Evolutionary conservation across 2,797 vertebrate genomes (phyloP), one percentile per base, ranked within the genome.

Genomic region (Pristis pectinata): DNA sequence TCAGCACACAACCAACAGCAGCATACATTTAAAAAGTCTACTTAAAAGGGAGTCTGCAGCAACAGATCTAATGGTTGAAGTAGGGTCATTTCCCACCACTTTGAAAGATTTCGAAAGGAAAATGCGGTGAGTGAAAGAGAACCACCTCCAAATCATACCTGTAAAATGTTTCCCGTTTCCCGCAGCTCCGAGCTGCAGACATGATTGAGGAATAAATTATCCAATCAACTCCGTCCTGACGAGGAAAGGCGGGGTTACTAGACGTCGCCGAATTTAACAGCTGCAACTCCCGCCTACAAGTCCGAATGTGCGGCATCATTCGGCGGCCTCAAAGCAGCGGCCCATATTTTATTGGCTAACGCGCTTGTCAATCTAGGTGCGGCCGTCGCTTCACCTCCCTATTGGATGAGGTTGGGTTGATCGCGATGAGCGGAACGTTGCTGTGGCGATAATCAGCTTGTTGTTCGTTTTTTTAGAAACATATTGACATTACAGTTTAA

Each of bases 401-500:
- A 67, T 93, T 93, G 91, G 91, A 53, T 87, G 61, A 64, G 61
- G 7, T 64, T 64, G 15, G 77, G 77, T 11, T 5, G 15, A 27
- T 27, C 19, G 59, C 61, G 19, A 10, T 67, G 70, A 53, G 92
- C 70, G 37, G 44, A 53, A 67, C 67, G 92, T 94, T 94, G 92
- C 92, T 94, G 92, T 74, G 92, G 92, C 10, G 72, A 94, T 94
- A 34, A 93, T 72, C 92, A 19, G 92, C 92, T 74, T 76, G 87
- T 91, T 91, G 87, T 37, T 87, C 83, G 83, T 34, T 87, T 87
- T 59, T 87, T 64, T 64, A 64, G 61, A 59, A 59, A 87, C 59
- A n/a, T 85, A 85, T 87, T 87, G 53, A 85, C 49, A 59, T 87
- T 87, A 87, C 83, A 61, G 53, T 59, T 61, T 59, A 27, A 59